Base-by-base conservation (phyloP, 1,140 invertebrate species). In the Drosophila littoralis region DNA sequence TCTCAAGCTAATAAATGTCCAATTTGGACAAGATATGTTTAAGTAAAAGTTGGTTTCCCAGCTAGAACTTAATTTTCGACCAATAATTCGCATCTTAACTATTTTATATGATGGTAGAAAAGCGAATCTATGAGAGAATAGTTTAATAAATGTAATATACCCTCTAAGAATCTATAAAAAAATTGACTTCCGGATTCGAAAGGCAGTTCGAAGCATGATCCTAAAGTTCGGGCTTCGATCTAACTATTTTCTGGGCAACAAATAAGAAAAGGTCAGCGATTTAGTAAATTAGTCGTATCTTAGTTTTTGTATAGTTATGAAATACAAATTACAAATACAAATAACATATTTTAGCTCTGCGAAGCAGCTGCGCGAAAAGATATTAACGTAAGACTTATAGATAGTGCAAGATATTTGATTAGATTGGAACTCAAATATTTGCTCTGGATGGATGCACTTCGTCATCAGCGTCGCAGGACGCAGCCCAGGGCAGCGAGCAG, bases 381-480 rank as follows among this genome's bases (percentile, higher is more conserved):
- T 3, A 22, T 8, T 42, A 3, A 32, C 22, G 28, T 33, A 32
- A 50, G 7, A 12, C 38, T 43, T 13, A 58, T 58, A 22, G 22
- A 43, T 50, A 61, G 9, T 61, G 54, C 42, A 38, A 54, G 28
- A 32, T 42, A 22, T 28, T 50, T 13, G 22, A 45, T 36, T 32
- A 10, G 15, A n/a, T 40, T 7, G 9, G 6, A 46, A 15, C 9
- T 33, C 28, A 32, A 17, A 7, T 59, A 0, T 10, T 35, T 15
- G 15, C 10, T 32, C 13, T 22, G 6, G 15, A 28, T 22, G 15
- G 2, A n/a, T 40, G 7, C 3, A 38, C 2, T 32, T 32, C 10
- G 1, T 8, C 46, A 28, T 71, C 54, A 89, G 33, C 50, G 66
- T 32, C 77, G 75, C n/a, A 81, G 54, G n/a, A 80, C 1, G 54